Evolutionary conservation across 2,113 vertebrate species (phyloP), one percentile per base, ranked within the genome.

Genomic region (Saccopteryx leptura): DNA sequence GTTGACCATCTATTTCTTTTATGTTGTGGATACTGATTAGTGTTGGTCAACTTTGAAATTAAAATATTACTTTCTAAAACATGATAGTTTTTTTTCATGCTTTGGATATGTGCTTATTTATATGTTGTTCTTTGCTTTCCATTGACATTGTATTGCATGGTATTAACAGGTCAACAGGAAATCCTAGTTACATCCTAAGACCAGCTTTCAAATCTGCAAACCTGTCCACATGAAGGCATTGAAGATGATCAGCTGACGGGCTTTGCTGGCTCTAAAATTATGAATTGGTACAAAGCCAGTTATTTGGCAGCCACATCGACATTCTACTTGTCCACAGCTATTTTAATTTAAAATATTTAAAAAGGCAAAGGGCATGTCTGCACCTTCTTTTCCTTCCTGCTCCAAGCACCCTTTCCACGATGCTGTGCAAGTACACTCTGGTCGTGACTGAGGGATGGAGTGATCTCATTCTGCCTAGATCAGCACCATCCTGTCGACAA

Each of bases 161-260:
- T 68, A 13, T 88, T 81, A 81, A 85, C 7, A 90, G 18, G 68
- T 84, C 90, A 90, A 88, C 5, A 88, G 3, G 4, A 79, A 96
- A 94, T 31, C 12, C 54, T 88, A 39, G 5, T 24, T 61, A 50
- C 1, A 69, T 91, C 79, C 80, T 21, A 95, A 93, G 39, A 46
- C 24, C 19, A 79, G 66, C 24, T 75, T 94, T 94, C 46, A 75
- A 83, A 58, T 61, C 60, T 69, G 46, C 48, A 86, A 60, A 68
- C 15, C 71, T 66, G 78, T 61, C 48, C 91, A 84, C 68, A 60
- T n/a, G 79, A 88, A 82, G 61, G 24, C 39, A 81, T 15, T 85
- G 78, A 74, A 78, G 23, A 93, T 88, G 76, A 94, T 80, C 50
- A 46, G 74, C 74, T 86, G 50, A 81, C 91, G 74, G 68, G 14